These are phyloP conservation scores for Neolamprologus toae DNA, from an alignment of 2,113 vertebrate species.

Conservation along the genomic window DNA sequence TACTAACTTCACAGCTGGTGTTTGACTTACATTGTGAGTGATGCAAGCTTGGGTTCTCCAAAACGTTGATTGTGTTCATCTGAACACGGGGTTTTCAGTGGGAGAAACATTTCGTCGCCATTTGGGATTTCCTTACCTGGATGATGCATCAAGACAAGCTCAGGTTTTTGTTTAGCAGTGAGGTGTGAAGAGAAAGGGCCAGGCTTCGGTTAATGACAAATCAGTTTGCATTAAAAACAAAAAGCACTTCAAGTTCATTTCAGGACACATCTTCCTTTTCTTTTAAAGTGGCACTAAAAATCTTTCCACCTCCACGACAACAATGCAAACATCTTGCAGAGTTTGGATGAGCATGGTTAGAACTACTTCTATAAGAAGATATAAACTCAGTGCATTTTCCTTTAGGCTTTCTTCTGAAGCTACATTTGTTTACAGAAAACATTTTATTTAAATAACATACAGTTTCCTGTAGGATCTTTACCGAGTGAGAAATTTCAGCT, in stretches of 20 bases:
- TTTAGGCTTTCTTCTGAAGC: rapidly evolving
- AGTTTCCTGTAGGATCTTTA: rapidly evolving
- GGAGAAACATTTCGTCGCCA: rapidly evolving
- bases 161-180: rapidly evolving
- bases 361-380: neutral
- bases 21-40: neutral
- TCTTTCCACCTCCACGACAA: no score
- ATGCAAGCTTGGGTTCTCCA: neutral
- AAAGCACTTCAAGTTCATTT: neutral
- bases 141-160: neutral
- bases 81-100: neutral
- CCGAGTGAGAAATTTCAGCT: neutral
- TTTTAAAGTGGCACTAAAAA: neutral
- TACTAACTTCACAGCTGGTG: neutral
- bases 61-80: neutral
- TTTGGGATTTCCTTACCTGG: neutral
- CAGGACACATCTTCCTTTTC: neutral
- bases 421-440: neutral
- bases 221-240: neutral
- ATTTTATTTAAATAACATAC: neutral
- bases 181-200: neutral
- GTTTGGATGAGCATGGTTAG: rapidly evolving
- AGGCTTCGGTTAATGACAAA: neutral
- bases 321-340: neutral
- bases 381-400: neutral